Evolutionary conservation across 2,797 vertebrate genomes (phyloP).

Genomic region (Danio tinwini): DNA sequence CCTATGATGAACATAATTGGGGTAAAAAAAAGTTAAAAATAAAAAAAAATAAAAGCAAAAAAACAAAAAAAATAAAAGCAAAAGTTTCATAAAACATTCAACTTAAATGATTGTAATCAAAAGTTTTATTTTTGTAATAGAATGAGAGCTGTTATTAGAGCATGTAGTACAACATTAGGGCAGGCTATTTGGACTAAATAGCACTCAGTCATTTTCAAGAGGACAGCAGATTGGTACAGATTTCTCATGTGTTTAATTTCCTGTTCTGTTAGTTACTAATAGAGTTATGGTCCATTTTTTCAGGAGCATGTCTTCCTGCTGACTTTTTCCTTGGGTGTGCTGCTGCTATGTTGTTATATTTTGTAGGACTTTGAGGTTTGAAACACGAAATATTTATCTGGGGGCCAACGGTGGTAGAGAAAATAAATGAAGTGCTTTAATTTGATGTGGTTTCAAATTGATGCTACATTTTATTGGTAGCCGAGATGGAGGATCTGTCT

Average conservation of each 20-base stretch:
- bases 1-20: background rate
- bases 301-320: conserved; percentile 50
- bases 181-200: conserved; percentile 53
- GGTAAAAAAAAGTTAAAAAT: background rate
- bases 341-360: conserved; percentile 4
- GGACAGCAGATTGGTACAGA: conserved; percentile 49
- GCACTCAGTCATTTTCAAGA: conserved; percentile 54
- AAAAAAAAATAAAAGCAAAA: background rate
- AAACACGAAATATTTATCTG: background rate
- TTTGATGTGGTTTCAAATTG: conserved; percentile 19
- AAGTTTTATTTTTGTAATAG: conserved; percentile 41
- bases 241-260: conserved; percentile 57
- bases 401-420: background rate
- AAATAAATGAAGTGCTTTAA: conserved; percentile 27
- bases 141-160: conserved; percentile 45
- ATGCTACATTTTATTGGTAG: conserved; percentile 15
- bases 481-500: conserved; percentile 14
- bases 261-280: conserved; percentile 60
- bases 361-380: background rate
- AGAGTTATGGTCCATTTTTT: conserved; percentile 60
- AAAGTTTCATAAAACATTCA: conserved; percentile 5
- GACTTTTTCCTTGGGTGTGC: conserved; percentile 51
- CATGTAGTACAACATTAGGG: conserved; percentile 44
- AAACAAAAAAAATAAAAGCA: background rate
- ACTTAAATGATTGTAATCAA: conserved; percentile 8